phyloP scores from a whole-genome alignment of 2,113 vertebrate genomes.

The Cyphomyrus plagiostoma region DNA sequence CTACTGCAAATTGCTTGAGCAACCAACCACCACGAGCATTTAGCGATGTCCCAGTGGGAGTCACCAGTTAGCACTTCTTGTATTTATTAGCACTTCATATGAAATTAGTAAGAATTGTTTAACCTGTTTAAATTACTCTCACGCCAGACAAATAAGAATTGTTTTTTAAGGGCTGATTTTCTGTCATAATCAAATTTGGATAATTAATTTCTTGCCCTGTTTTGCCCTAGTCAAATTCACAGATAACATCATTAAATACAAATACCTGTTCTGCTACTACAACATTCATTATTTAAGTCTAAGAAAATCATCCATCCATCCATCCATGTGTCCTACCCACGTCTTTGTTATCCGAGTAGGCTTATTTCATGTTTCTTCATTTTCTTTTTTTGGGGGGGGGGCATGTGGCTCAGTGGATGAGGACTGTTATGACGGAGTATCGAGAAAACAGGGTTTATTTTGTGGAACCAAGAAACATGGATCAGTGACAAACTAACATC shows the following conservation, averaged over 20 bases:
- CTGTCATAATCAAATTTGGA: not conserved
- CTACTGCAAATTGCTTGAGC: not conserved
- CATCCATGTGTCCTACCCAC: not conserved
- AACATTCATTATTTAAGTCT: not conserved
- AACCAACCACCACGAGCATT: not conserved
- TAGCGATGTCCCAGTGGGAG: not conserved
- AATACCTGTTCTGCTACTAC: not conserved
- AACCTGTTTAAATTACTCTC: conserved; percentile 11
- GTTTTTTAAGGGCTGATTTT: not conserved
- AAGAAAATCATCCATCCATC: not conserved
- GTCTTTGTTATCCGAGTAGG: no score
- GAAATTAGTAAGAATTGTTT: conserved; percentile 20
- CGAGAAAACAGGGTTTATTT: no score
- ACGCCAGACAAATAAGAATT: conserved; percentile 14
- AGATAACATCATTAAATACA: not conserved
- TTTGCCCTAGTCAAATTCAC: not conserved
- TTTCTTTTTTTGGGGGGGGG: no score
- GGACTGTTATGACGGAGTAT: no score
- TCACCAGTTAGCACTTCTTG: not conserved
- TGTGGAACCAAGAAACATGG: no score
- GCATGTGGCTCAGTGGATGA: not conserved
- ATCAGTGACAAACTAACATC: no score
- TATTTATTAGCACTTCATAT: conserved; percentile 15
- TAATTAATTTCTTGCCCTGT: not conserved
- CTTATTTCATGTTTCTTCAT: no score